phyloP scores from a whole-genome alignment of 2,113 vertebrate genomes.

The Chionomys nivalis region DNA sequence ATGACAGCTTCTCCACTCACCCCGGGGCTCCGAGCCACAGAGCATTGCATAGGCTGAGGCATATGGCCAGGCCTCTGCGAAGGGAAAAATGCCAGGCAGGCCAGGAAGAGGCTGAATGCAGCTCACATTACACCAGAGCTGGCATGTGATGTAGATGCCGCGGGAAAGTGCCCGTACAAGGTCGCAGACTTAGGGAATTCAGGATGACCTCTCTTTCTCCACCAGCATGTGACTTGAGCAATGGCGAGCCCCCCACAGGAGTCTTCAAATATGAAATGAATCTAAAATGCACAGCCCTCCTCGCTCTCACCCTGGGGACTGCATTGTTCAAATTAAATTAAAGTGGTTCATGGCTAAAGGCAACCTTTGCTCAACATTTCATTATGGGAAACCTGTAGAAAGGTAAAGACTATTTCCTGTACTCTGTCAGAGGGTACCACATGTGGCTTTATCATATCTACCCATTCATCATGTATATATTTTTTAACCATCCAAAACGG shows the following conservation, averaged over 20 bases:
- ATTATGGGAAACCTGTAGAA: not conserved
- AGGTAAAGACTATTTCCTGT: not conserved
- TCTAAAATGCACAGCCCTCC: not conserved
- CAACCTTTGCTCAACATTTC: not conserved
- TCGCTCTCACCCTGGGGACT: not conserved
- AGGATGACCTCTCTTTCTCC: not conserved
- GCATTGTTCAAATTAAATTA: constrained; percentile 18
- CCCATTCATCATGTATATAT: not conserved
- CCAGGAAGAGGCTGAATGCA: not conserved
- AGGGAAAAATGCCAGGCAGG: not conserved
- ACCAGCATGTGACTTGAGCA: not conserved
- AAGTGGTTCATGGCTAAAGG: not conserved
- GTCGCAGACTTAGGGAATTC: not conserved
- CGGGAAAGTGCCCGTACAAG: too few relatives aligned
- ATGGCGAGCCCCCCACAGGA: not conserved
- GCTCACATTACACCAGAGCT: not conserved
- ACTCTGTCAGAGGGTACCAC: fast-evolving
- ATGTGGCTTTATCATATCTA: fast-evolving
- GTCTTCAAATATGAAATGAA: not conserved
- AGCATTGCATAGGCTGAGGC: not conserved
- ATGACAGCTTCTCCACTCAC: not conserved
- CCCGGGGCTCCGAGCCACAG: not conserved
- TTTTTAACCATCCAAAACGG: not conserved
- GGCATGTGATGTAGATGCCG: not conserved
- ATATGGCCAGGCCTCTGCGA: not conserved